Conservation (phyloP, 2,113 vertebrate genomes). For the Microtus ochrogaster region DNA sequence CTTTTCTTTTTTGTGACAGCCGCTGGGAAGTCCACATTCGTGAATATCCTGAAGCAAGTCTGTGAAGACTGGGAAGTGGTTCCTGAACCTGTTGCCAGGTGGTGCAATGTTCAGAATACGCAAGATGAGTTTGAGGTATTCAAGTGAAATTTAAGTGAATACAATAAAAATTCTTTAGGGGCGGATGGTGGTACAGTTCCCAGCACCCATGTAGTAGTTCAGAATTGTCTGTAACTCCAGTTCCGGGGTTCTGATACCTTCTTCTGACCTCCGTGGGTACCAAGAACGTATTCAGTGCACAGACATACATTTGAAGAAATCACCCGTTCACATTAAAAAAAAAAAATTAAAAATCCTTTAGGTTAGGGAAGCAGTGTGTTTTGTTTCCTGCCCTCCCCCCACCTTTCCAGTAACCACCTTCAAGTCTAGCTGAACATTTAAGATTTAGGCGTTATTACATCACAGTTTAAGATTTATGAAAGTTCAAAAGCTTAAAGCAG, state of each 20-base stretch:
- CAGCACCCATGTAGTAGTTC: background rate
- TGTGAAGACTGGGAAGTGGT: slow-evolving; percentile 94
- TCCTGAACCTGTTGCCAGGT: slow-evolving; percentile 94
- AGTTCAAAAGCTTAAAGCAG: background rate
- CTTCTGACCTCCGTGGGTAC: background rate
- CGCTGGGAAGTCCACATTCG: slow-evolving; percentile 95
- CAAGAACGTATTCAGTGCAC: background rate
- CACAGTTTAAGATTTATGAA: background rate
- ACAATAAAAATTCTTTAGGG: background rate
- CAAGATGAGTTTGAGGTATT: slow-evolving; percentile 91
- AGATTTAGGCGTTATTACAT: background rate
- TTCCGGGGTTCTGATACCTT: background rate
- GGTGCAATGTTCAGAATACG: slow-evolving; percentile 94
- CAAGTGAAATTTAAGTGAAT: slow-evolving; percentile 27
- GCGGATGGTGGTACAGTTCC: background rate
- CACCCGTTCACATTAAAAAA: background rate
- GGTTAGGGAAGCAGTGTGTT: background rate
- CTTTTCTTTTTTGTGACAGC: slow-evolving; percentile 85
- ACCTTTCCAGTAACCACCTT: slow-evolving; percentile 24
- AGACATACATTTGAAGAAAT: background rate
- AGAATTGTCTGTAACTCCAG: background rate
- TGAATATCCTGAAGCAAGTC: slow-evolving; percentile 91
- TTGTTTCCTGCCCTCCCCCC: background rate
- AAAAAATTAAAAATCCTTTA: background rate
- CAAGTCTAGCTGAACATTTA: background rate